phyloP scores from a whole-genome alignment of 2,888 invertebrate genomes.

The Synergus gifuensis region DNA sequence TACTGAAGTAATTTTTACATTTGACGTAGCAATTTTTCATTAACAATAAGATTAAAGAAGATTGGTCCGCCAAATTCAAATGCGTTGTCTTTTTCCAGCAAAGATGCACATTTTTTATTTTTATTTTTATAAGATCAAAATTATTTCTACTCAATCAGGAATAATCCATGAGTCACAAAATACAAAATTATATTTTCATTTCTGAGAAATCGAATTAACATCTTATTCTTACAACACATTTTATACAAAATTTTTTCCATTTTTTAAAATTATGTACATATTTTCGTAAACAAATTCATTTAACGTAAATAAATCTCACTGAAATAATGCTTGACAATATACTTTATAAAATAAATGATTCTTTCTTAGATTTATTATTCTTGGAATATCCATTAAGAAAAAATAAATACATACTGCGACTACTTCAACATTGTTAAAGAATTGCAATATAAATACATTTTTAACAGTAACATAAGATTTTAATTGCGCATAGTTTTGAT shows the following conservation, averaged over 20 bases:
- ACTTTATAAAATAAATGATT: background rate
- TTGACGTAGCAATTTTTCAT: background rate
- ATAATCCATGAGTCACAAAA: background rate
- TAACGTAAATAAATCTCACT: conserved; percentile 3
- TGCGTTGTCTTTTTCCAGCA: background rate
- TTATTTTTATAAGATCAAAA: background rate
- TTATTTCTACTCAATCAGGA: background rate
- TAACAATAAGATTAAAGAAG: background rate
- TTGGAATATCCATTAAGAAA: background rate
- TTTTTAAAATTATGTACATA: conserved; percentile 2
- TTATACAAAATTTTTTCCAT: background rate
- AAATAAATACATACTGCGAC: conserved; percentile 2
- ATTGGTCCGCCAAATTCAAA: background rate
- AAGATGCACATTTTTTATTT: background rate
- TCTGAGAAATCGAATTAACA: background rate
- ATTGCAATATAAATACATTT: background rate
- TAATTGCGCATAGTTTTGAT: background rate
- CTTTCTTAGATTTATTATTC: background rate
- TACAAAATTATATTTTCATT: no score
- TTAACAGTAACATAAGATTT: background rate
- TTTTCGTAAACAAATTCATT: background rate
- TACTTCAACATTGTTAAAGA: background rate
- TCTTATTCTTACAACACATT: background rate
- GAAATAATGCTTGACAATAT: background rate
- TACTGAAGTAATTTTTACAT: background rate